phyloP scores from a whole-genome alignment of 2,888 invertebrate genomes.

The Kryphioiulus occultus region DNA sequence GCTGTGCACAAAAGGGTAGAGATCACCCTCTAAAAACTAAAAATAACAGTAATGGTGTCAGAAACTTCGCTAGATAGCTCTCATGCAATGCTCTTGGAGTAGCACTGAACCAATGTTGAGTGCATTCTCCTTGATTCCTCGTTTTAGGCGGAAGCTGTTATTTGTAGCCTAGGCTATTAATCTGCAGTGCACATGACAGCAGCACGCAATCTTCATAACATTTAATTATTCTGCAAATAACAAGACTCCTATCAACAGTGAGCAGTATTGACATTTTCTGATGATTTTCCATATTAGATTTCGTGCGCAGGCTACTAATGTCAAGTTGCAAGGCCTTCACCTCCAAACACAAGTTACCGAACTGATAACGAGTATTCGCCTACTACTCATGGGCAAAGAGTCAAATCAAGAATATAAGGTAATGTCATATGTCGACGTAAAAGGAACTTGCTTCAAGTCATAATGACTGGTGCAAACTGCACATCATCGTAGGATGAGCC shows the following conservation, averaged over 20 bases:
- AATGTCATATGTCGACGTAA: too few relatives aligned
- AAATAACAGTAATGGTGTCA: background rate
- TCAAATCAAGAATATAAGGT: too few relatives aligned
- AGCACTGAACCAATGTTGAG: too few relatives aligned
- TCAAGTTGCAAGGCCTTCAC: background rate
- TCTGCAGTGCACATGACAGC: background rate
- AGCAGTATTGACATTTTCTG: too few relatives aligned
- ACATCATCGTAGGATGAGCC: background rate
- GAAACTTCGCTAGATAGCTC: too few relatives aligned
- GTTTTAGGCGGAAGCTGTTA: too few relatives aligned
- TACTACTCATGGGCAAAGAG: background rate
- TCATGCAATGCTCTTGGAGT: too few relatives aligned
- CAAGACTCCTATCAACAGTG: background rate
- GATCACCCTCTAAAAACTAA: background rate
- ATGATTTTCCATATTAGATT: background rate
- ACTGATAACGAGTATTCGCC: background rate
- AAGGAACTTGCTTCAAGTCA: too few relatives aligned
- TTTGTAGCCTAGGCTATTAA: too few relatives aligned
- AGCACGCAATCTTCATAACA: background rate
- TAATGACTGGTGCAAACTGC: too few relatives aligned
- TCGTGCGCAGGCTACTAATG: background rate
- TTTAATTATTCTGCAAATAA: background rate
- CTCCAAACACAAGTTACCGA: background rate
- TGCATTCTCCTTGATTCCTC: too few relatives aligned
- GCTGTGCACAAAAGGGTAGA: too few relatives aligned